These are phyloP conservation scores for Mimas tiliae DNA, from an alignment of 2,888 invertebrate genomes.

Conservation along the genomic window DNA sequence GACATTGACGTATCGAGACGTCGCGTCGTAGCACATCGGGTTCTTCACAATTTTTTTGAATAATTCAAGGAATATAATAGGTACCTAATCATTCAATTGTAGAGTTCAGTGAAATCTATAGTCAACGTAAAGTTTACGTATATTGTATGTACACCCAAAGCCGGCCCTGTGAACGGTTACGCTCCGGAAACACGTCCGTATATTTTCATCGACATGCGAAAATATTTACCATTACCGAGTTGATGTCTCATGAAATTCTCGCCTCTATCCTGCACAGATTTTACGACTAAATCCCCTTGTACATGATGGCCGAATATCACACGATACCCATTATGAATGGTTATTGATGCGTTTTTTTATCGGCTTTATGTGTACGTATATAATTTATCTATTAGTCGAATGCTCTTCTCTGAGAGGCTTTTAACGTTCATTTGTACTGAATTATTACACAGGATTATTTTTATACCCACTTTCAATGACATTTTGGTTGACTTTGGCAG, in stretches of 20 bases:
- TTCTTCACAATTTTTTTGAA: no score
- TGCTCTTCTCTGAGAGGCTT: constrained; percentile 42
- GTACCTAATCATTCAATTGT: no score
- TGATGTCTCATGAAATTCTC: constrained; percentile 41
- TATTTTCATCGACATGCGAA: constrained; percentile 41
- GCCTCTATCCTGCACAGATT: constrained; percentile 40
- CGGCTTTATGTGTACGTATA: constrained; percentile 39
- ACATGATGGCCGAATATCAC: constrained; percentile 34
- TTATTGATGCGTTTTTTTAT: constrained; percentile 51
- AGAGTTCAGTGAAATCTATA: no score
- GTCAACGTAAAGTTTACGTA: no score
- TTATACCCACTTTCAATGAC: constrained; percentile 1
- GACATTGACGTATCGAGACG: no score
- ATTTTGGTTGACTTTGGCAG: no score
- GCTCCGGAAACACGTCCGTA: constrained; percentile 32
- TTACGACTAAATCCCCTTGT: constrained; percentile 36
- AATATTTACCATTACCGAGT: constrained; percentile 47
- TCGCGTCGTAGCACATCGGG: no score
- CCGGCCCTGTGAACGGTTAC: background rate
- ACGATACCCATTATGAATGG: constrained; percentile 45
- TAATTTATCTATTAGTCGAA: constrained; percentile 43
- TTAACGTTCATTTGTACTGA: constrained; percentile 43
- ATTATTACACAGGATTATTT: background rate
- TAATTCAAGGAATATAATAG: no score
- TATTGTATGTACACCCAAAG: background rate